Percentiles rank a stretch among this genome's conserved stretches.
Conservation (phyloP, 2,888 invertebrate genomes). For the Ommatoiulus sabulosus region DNA sequence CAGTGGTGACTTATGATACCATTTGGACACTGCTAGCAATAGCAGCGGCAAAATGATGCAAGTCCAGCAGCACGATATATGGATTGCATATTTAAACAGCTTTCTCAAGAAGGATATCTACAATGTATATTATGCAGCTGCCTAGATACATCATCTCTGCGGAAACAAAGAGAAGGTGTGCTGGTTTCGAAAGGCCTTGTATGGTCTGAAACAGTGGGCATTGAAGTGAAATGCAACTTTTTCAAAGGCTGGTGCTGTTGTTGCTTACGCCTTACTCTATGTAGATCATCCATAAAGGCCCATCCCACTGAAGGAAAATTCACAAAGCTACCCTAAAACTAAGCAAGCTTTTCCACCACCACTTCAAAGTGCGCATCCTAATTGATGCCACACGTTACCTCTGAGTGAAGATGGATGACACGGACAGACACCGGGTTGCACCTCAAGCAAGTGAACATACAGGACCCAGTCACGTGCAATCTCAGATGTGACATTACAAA, state of each 20-base stretch:
- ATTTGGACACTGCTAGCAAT: background rate
- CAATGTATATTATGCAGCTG: background rate
- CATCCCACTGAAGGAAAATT: background rate
- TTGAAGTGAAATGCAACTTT: background rate
- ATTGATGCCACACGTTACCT: background rate
- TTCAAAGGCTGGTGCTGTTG: background rate
- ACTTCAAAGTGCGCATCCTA: background rate
- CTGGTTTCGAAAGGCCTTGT: background rate
- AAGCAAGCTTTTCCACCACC: background rate
- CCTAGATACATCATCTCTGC: background rate
- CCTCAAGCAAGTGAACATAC: background rate
- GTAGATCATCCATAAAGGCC: background rate
- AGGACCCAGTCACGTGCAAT: too few species aligned
- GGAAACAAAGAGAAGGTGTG: background rate
- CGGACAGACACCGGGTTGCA: too few species aligned
- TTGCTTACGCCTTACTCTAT: background rate
- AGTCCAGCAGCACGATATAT: background rate
- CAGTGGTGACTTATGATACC: background rate
- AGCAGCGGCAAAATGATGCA: background rate
- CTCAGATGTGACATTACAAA: too few species aligned
- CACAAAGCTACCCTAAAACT: background rate
- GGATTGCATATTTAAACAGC: background rate
- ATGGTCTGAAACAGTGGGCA: conserved; percentile 5
- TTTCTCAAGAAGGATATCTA: background rate
- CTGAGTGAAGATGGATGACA: background rate